These are phyloP conservation scores for Etheostoma spectabile DNA, from an alignment of 2,113 vertebrate genomes.

Conservation along the genomic window DNA sequence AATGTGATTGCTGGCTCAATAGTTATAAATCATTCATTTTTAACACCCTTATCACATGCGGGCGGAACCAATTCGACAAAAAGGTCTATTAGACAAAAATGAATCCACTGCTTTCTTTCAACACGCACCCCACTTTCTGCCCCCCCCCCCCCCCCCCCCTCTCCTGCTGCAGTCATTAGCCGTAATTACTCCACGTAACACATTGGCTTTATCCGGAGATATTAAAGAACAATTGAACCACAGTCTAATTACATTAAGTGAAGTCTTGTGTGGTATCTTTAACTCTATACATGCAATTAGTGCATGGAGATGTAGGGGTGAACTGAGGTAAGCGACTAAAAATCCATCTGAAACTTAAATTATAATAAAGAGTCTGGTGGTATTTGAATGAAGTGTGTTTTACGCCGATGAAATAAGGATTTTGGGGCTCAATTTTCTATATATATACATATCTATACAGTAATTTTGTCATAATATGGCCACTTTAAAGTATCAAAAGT, in stretches of 20 bases:
- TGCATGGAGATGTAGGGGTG: conserved; percentile 17
- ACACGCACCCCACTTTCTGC: conserved; percentile 68
- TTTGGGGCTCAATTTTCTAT: too few species aligned
- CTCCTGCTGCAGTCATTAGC: conserved; percentile 77
- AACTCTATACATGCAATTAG: conserved; percentile 58
- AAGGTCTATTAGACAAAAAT: conserved; percentile 83
- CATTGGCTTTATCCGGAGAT: conserved; percentile 80
- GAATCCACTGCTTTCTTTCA: conserved; percentile 77
- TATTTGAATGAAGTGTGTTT: too few species aligned
- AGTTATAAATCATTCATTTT: conserved; percentile 87
- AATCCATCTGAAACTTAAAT: too few species aligned
- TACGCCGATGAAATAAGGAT: too few species aligned
- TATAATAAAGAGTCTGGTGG: too few species aligned
- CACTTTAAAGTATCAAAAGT: background rate
- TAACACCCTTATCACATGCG: conserved; percentile 82
- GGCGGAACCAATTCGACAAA: conserved; percentile 82
- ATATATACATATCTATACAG: too few species aligned
- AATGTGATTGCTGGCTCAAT: conserved; percentile 84
- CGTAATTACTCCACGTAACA: conserved; percentile 81
- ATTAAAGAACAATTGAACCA: conserved; percentile 83
- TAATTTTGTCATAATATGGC: too few species aligned
- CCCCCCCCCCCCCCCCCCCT: too few species aligned
- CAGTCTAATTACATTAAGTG: conserved; percentile 78
- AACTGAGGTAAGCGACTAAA: conserved; percentile 14
- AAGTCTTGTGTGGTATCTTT: conserved; percentile 63